Conservation (phyloP, 2,113 vertebrate species). For the Pomatostomus ruficeps region DNA sequence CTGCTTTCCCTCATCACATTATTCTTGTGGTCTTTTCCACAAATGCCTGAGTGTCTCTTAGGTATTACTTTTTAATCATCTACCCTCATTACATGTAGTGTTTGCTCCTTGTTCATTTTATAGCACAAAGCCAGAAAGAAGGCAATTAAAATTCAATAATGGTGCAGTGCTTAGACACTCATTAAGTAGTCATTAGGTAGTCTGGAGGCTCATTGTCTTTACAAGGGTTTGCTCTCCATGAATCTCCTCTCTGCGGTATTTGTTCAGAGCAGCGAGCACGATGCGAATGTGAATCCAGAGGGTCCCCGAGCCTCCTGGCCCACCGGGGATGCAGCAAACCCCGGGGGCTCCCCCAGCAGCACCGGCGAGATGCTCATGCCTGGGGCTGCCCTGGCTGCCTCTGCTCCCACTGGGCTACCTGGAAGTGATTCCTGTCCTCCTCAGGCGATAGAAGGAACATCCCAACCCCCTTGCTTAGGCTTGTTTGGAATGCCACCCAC, state of each 20-base stretch:
- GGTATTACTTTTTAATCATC: slow-evolving; percentile 29
- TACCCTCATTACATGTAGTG: not conserved
- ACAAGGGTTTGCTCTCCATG: not conserved
- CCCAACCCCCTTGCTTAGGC: fast-evolving
- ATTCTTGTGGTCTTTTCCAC: not conserved
- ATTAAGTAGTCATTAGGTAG: slow-evolving; percentile 60
- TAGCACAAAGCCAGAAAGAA: slow-evolving; percentile 9
- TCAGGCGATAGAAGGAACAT: not conserved
- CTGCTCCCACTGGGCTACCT: not conserved
- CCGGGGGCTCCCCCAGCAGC: not conserved
- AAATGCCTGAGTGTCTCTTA: not conserved
- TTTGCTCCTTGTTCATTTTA: slow-evolving; percentile 32
- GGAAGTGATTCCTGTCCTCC: not conserved
- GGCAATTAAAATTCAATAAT: slow-evolving; percentile 62
- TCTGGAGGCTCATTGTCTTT: slow-evolving; percentile 34
- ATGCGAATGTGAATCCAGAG: not conserved
- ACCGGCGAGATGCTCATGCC: not conserved
- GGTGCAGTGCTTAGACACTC: slow-evolving; percentile 34
- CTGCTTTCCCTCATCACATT: not conserved
- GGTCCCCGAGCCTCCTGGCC: fast-evolving
- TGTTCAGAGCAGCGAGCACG: not conserved
- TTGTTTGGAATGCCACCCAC: not conserved
- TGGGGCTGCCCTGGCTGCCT: not conserved
- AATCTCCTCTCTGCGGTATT: not conserved
- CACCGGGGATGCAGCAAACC: not conserved